Percentiles rank a stretch among this genome's conserved stretches.
These are phyloP conservation scores for Platysteira castanea DNA, from an alignment of 2,113 vertebrate species.

Conservation along the genomic window DNA sequence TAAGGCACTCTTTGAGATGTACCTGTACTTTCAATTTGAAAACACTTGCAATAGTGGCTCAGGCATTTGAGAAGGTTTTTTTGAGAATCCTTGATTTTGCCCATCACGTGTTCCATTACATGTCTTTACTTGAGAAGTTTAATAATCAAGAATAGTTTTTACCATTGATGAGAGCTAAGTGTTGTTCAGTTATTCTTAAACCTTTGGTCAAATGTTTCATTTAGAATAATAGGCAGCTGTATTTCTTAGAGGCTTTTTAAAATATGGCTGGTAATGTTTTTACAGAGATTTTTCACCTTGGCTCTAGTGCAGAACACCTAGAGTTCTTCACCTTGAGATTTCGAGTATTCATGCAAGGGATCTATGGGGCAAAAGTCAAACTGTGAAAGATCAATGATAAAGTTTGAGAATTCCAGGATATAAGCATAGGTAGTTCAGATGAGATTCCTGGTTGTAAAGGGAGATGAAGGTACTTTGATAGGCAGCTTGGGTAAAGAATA, in stretches of 20 bases:
- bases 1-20: background rate
- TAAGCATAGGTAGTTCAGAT: background rate
- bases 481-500: background rate
- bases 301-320: background rate
- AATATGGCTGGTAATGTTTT: background rate
- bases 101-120: rapidly evolving
- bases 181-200: background rate
- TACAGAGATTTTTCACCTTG: background rate
- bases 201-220: background rate
- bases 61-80: background rate
- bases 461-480: background rate
- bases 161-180: background rate
- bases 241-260: background rate
- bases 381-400: background rate
- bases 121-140: background rate
- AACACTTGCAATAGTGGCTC: background rate
- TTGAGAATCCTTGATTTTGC: background rate
- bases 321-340: background rate
- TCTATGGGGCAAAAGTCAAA: background rate
- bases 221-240: background rate
- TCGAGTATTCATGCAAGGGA: background rate
- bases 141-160: background rate
- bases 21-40: background rate
- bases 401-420: background rate
- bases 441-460: background rate